Evolutionary conservation across 2,888 invertebrate species (phyloP), one percentile per base, ranked within the genome.

Genomic region (Tuta absoluta): DNA sequence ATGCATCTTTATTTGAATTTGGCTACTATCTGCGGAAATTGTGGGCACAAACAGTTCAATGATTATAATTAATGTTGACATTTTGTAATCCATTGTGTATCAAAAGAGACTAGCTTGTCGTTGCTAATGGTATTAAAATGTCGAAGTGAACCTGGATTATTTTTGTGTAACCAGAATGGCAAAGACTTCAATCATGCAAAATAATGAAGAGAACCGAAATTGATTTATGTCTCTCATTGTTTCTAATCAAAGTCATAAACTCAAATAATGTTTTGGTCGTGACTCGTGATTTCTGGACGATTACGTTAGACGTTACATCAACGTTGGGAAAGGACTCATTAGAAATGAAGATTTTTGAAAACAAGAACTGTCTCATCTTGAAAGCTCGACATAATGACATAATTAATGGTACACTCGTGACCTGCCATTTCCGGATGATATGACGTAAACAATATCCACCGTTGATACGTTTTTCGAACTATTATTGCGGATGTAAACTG

Each of bases 361-460:
- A n/a, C n/a, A n/a, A n/a, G n/a, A n/a, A n/a, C 45, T 45, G 45
- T n/a, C 45, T n/a, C 17, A n/a, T 45, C 17, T 17, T 45, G 11
- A 45, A 45, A 45, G 49, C 21, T 21, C 21, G 21, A 49, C 11
- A 49, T 49, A 49, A 49, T 49, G 49, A 19, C 19, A 23, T 49
- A 49, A 49, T 49, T 49, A 49, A 49, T 49, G 19, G 8, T 49
- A 11, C 21, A 21, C 19, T 49, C 49, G 49, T 49, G 49, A 49
- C 21, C 21, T 49, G 49, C 19, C 19, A 19, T 49, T 49, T 49
- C 49, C 49, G 49, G 49, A 49, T 49, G 10, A 21, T 49, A 21
- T 49, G 19, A 49, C 49, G 45, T 11, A 45, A 45, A 17, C 4
- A 1, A 5, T 45, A 45, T 45, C 45, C 4, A 45, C 17, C 4